Evolutionary conservation across 2,797 vertebrate species (phyloP), one percentile per base, ranked within the genome.

Genomic region (Anas georgica): DNA sequence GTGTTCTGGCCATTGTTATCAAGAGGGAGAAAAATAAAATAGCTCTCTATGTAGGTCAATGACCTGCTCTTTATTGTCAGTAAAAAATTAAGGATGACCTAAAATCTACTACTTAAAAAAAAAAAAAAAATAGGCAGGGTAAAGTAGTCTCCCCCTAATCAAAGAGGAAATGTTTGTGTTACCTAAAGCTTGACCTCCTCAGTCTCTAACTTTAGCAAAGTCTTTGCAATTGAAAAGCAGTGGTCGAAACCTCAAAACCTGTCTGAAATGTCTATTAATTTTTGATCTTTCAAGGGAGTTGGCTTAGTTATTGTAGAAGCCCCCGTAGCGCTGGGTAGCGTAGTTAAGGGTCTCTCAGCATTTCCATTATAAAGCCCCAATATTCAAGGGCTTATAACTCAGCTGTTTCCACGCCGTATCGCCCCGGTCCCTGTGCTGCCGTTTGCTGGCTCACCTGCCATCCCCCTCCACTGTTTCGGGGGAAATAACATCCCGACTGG

Each of bases 1-100:
- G 97, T 91, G 96, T 97, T 93, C 96, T 93, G 95, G 90, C 97
- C 97, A 97, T 97, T 98, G 98, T 97, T 97, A 97, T 94, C 93
- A 73, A 96, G 97, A 97, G 94, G 86, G 72, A 96, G 97, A 93
- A 96, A 96, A 97, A 97, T 95, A 97, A 97, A 98, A 97, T 97
- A 97, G 94, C 96, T 97, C 97, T 93, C 91, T 97, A 97, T 98
- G 97, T 97, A 98, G 98, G 98, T 98, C 98, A 97, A 94, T 93
- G 97, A 98, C 97, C 98, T 96, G 96, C 96, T 97, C 93, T 96
- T 96, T 97, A 95, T 96, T 97, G 96, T 91, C 94, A 95, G 96
- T 95, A 96, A 97, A 97, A 97, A 97, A 97, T 97, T 97, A 98
- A 97, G 97, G 97, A 97, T 98, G 98, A 97, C 97, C 97, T 97